phyloP scores from a whole-genome alignment of 2,888 invertebrate species.

The Scotopteryx bipunctaria region DNA sequence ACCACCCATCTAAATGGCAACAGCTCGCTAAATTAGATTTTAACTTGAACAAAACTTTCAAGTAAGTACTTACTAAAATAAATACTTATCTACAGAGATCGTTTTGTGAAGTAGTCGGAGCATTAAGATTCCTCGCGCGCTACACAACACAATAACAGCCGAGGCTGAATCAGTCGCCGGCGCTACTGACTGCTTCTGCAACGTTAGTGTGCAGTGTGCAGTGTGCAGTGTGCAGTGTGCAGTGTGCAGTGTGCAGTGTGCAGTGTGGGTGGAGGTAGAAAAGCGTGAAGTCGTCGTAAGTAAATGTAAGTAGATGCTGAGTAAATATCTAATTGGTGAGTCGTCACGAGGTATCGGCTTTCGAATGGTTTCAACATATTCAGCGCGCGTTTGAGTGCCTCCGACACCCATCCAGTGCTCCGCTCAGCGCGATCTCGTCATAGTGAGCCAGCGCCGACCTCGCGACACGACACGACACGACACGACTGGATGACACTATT shows the following conservation, averaged over 20 bases:
- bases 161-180: background rate
- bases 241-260: too few species aligned
- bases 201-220: too few species aligned
- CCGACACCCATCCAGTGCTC: background rate
- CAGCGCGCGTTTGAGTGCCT: background rate
- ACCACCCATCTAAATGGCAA: too few species aligned
- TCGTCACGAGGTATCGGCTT: conserved; percentile 5
- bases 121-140: background rate
- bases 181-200: too few species aligned
- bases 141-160: background rate
- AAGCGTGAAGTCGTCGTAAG: too few species aligned
- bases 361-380: conserved; percentile 6
- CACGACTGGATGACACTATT: background rate
- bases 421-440: background rate
- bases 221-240: too few species aligned
- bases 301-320: background rate
- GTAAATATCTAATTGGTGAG: conserved; percentile 1
- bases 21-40: too few species aligned
- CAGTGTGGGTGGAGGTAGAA: too few species aligned
- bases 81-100: too few species aligned
- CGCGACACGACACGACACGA: background rate
- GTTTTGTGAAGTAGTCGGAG: background rate
- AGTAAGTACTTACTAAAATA: too few species aligned
- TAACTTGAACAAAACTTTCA: too few species aligned
- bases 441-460: background rate